Evolutionary conservation across 92 coral and sea anemone species (phyloP).

Genomic region (Phenganax stokvisi): DNA sequence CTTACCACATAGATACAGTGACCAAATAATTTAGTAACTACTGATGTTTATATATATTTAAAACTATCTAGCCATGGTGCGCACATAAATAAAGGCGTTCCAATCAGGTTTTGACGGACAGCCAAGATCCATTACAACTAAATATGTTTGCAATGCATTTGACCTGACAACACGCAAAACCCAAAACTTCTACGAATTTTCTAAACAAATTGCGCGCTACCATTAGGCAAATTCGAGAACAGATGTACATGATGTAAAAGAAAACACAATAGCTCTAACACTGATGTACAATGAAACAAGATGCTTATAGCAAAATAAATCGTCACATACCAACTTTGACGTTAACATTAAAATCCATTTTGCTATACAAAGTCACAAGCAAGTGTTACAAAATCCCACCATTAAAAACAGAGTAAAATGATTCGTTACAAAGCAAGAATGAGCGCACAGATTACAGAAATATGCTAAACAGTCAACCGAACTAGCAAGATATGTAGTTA

Average conservation of each 20-base stretch:
- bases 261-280: background rate
- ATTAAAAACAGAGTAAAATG: background rate
- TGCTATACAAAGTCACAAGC: background rate
- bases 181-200: background rate
- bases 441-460: background rate
- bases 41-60: too few species aligned
- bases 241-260: background rate
- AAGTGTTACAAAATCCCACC: background rate
- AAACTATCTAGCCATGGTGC: too few species aligned
- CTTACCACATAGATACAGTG: background rate
- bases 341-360: slow-evolving; percentile 21
- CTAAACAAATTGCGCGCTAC: background rate
- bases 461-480: slow-evolving; percentile 27
- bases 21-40: too few species aligned
- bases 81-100: background rate
- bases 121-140: background rate
- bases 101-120: background rate
- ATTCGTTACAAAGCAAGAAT: background rate
- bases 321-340: slow-evolving; percentile 18
- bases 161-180: background rate
- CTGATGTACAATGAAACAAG: background rate
- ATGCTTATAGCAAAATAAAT: background rate
- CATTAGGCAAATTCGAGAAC: slow-evolving; percentile 1
- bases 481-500: slow-evolving; percentile 10
- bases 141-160: slow-evolving; percentile 4